Base-by-base conservation (phyloP, 2,797 vertebrate genomes). In the Girardinus metallicus region DNA sequence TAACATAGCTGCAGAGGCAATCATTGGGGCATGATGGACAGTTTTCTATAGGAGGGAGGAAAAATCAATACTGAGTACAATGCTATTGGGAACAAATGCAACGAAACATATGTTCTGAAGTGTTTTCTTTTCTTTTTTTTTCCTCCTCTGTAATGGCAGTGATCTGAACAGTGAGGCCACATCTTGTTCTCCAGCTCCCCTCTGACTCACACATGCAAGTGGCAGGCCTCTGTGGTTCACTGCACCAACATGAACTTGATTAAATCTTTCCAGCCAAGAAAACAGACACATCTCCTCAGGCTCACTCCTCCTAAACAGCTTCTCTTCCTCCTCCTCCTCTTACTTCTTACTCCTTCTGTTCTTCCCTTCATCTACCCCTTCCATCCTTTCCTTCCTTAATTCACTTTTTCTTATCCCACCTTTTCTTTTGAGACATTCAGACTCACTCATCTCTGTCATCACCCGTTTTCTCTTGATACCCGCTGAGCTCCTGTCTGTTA, bases 221-320 rank as follows among this genome's bases (percentile, higher is more conserved):
- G 86, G 80, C 36, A 29, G 73, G 72, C 74, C 74, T 90, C 81
- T 85, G 84, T 89, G 91, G 92, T 90, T 94, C 91, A 93, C 78
- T 77, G 76, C 91, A 76, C 89, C 72, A 39, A 88, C 86, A 88
- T 90, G 87, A 92, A 91, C 84, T 91, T 93, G 87, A 93, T 95
- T 93, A 85, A 89, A 93, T 95, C 87, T 89, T 91, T 87, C 84
- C 86, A 81, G 84, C 80, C 80, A 91, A 91, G 90, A 92, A 91
- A 88, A 86, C 85, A 87, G 80, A 86, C 86, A 86, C 85, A 83
- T 86, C 84, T 89, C 81, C 57, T 36, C 3, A 3, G 74, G 31
- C 83, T 82, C 55, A 34, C 80, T 78, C 68, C 73, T 41, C 39
- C n/a, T 73, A 53, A 72, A 71, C 73, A 68, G 43, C 62, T 78